Base-by-base conservation (phyloP, 2,113 vertebrate genomes). In the Oreochromis tanganicae region DNA sequence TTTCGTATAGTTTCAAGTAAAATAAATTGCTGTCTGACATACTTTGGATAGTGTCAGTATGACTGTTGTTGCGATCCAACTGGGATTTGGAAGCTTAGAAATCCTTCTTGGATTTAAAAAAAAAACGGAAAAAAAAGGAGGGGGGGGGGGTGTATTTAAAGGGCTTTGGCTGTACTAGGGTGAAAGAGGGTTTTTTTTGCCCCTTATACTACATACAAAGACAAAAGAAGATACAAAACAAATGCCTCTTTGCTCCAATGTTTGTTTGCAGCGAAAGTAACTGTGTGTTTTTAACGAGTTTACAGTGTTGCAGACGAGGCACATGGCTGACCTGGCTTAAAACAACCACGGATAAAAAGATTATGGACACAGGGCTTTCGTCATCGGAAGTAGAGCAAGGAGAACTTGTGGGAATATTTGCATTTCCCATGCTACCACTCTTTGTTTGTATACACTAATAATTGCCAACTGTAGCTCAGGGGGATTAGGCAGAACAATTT, bases 321-420 rank as follows among this genome's bases (percentile, higher is more conserved):
- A 87, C 90, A 91, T 79, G 91, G 88, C 88, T 80, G 78, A 81
- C 85, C 85, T 41, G 85, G 89, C 84, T 94, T 94, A 90, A 95
- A 93, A 94, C 92, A 93, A 95, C 92, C 91, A 87, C 12, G 68
- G 91, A 90, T 94, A 87, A 94, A 95, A 88, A 90, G 91, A 95
- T 95, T 94, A 93, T 8, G 66, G 84, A 84, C 54, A 21, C 88
- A 78, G 78, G 78, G 86, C 79, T 90, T 88, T 93, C 52, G 91
- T 86, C 71, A 89, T 89, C 36, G 66, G 87, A 91, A 80, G 90
- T 86, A 79, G 84, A 86, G 52, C 88, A 11, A 34, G 7, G 11
- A 66, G 82, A 91, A 87, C 52, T 83, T 93, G 91, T 95, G 92
- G 93, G 92, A 95, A 94, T 91, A 92, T 95, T 94, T 92, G 81